phyloP scores from a whole-genome alignment of 2,888 invertebrate genomes.

The Luperina nickerlii region DNA sequence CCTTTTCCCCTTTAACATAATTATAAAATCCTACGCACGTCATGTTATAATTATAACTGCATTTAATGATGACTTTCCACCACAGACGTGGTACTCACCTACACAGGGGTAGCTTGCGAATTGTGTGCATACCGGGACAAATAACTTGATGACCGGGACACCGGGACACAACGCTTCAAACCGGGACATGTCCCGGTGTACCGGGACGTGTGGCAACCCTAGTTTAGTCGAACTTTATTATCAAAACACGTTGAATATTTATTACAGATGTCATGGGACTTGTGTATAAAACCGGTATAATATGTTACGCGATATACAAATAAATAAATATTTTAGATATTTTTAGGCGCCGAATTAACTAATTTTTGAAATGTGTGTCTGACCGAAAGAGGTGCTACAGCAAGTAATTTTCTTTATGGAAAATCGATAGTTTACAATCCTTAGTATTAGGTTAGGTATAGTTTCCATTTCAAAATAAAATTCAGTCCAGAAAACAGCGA shows the following conservation, averaged over 20 bases:
- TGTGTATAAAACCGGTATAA: conserved; percentile 50
- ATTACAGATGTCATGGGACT: conserved; percentile 46
- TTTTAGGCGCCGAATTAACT: not conserved
- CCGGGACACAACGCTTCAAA: too few species aligned
- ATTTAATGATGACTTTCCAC: too few species aligned
- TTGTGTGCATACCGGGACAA: too few species aligned
- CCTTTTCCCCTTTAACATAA: too few species aligned
- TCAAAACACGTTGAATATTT: conserved; percentile 63
- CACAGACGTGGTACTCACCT: too few species aligned
- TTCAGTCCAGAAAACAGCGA: conserved; percentile 1
- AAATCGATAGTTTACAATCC: not conserved
- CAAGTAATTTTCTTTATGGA: not conserved
- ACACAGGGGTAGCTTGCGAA: too few species aligned
- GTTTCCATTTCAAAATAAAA: not conserved
- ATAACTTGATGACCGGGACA: too few species aligned
- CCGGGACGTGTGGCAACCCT: too few species aligned
- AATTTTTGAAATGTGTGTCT: not conserved
- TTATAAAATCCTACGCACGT: too few species aligned
- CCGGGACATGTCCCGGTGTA: too few species aligned
- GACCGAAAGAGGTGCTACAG: not conserved
- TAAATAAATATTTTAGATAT: conserved; percentile 45
- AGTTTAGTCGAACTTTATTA: conserved; percentile 63
- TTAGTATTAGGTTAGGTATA: not conserved
- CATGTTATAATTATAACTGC: too few species aligned
- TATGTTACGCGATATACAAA: conserved; percentile 27